Evolutionary conservation across 1,140 invertebrate genomes (phyloP).

Genomic region (Notospermus geniculatus): DNA sequence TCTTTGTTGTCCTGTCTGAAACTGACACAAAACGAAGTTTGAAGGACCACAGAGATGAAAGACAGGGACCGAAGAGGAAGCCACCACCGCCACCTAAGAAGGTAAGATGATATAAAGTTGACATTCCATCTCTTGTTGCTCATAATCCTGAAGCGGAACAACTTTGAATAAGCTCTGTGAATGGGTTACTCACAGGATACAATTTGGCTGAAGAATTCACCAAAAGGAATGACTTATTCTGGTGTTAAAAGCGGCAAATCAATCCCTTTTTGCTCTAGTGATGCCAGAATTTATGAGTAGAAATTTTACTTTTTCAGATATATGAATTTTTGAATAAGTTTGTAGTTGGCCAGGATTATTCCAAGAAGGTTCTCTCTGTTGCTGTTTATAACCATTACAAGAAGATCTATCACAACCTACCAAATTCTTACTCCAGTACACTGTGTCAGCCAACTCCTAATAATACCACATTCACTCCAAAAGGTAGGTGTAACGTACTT

Average conservation of each 20-base stretch:
- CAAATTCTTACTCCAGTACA: slow-evolving; percentile 49
- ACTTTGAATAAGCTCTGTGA: no score
- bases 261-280: no score
- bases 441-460: background rate
- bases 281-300: no score
- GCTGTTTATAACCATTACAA: slow-evolving; percentile 99
- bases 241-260: no score
- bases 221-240: no score
- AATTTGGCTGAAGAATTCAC: no score
- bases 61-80: slow-evolving; percentile 57
- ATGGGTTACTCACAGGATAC: no score
- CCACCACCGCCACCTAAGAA: slow-evolving; percentile 88
- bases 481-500: slow-evolving; percentile 24
- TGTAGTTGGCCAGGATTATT: slow-evolving; percentile 97
- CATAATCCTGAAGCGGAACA: no score
- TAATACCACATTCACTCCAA: slow-evolving; percentile 23
- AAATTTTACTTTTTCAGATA: slow-evolving; percentile 66
- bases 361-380: slow-evolving; percentile 97
- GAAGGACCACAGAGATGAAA: slow-evolving; percentile 65
- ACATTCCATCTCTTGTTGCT: no score
- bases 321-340: slow-evolving; percentile 93
- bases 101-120: no score
- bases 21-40: slow-evolving; percentile 75
- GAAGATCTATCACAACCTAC: slow-evolving; percentile 91
- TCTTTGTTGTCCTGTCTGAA: slow-evolving; percentile 94